Evolutionary conservation across 2,797 vertebrate genomes (phyloP), one percentile per base, ranked within the genome.

Genomic region (Carapus acus): DNA sequence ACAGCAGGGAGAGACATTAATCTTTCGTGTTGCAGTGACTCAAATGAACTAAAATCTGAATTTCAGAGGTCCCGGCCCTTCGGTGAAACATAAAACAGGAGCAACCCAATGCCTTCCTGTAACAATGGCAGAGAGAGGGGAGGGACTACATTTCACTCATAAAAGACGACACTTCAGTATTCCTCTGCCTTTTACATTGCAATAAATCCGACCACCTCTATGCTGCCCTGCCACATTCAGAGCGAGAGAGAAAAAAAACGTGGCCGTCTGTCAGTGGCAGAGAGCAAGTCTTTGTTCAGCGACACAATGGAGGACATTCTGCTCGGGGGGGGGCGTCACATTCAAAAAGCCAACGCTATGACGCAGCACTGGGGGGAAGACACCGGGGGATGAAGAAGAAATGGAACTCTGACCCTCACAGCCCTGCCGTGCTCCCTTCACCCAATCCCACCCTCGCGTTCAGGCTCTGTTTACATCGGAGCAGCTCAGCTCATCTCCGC

Each of bases 301-400:
- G 17, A 52, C 78, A 90, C 87, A 90, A 90, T 86, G 76, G 73
- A 62, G 71, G 75, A 78, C 83, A 86, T 90, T 90, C 86, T 88
- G 78, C 68, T 77, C 48, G 36, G 71, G 74, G 77, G 74, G 79
- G 64, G 75, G 78, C 80, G 81, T 85, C 81, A 83, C 80, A 83
- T 77, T 84, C 74, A 77, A 81, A 74, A 67, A 74, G 79, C 76
- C 66, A 48, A 65, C 59, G 68, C 74, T 62, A 43, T 71, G 70
- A 74, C 53, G 51, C 73, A 60, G 73, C 69, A 68, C 74, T 57
- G 68, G 59, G 54, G 71, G 65, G 71, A 51, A 58, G 72, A 81
- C 67, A 71, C 72, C 49, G 21, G 78, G 81, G n/a, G 71, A 64
- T 62, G 68, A 60, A 31, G 69, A 75, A 79, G 69, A 60, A 73